Conservation (phyloP, 1,140 invertebrate species). For the Colletes gigas region DNA sequence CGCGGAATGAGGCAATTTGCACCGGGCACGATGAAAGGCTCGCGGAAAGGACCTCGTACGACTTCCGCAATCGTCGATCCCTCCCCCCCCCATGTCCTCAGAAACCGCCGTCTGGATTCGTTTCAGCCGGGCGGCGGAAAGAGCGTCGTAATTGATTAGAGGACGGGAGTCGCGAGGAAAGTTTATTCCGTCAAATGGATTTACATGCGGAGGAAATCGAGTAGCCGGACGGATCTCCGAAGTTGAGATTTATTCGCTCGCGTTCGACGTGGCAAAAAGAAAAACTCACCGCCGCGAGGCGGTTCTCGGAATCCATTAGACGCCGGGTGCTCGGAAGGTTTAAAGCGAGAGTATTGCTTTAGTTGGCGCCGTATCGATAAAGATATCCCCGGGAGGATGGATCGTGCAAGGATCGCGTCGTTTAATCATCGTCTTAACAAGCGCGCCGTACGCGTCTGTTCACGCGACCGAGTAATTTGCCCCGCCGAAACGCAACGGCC, state of each 20-base stretch:
- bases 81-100: background rate
- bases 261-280: background rate
- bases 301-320: constrained; percentile 32
- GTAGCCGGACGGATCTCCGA: background rate
- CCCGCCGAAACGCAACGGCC: constrained; percentile 12
- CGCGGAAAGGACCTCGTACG: background rate
- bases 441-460: constrained; percentile 27
- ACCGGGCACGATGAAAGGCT: background rate
- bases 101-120: too few relatives aligned
- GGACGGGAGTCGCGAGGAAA: background rate
- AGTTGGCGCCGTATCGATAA: constrained; percentile 24
- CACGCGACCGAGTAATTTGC: constrained; percentile 57
- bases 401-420: constrained; percentile 16
- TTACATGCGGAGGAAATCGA: constrained; percentile 29
- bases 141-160: constrained; percentile 45
- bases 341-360: constrained; percentile 15
- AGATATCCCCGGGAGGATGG: background rate
- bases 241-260: constrained; percentile 9
- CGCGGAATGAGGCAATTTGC: constrained; percentile 63
- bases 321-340: background rate
- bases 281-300: background rate
- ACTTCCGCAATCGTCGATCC: constrained; percentile 37
- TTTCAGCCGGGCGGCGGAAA: too few relatives aligned
- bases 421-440: constrained; percentile 37
- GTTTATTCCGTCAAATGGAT: background rate